Evolutionary conservation across 2,888 invertebrate genomes (phyloP), one percentile per base, ranked within the genome.

Genomic region (Gryllus longicercus): DNA sequence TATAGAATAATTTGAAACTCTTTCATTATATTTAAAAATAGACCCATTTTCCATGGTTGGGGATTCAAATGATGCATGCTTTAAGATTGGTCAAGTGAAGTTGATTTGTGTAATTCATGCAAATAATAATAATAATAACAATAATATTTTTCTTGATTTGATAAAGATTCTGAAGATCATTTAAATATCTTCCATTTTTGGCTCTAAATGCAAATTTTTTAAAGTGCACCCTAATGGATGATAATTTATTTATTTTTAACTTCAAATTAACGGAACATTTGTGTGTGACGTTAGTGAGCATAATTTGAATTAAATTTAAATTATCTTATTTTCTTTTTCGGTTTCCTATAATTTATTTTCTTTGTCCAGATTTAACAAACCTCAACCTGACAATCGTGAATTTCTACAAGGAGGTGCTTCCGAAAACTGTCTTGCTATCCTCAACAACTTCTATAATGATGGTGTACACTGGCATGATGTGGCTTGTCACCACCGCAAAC

Each of bases 391-490:
- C 87, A 96, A 96, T 88, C 90, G 94, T 85, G 91, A 96, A 88
- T 90, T 93, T 83, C 91, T 93, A 85, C 94, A 94, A 87, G 93
- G 93, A 50, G 96, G 96, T 78, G 95, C 95, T 2, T 91, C 93
- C 50, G 96, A 96, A 87, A 95, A 95, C 86, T 96, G 96, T 85
- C 86, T 96, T 83, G 96, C 95, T 2, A 90, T 96, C 83, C 89
- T 96, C 79, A 96, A 96, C 88, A 94, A 96, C 87, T 96, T 96
- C 89, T 96, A 96, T 90, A 94, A 95, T 84, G 96, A 96, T 85
- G 96, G 96, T 50, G 93, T 96, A 78, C 94, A 95, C 87, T 96
- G 96, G 96, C 96, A 96, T 86, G 90, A 96, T 86, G 96, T 96
- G 78, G 96, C 96, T 82, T 96, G 96, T 86, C 96, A 96, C 86